These are phyloP conservation scores for Notothenia rossii DNA, from an alignment of 2,113 vertebrate species.

Conservation along the genomic window DNA sequence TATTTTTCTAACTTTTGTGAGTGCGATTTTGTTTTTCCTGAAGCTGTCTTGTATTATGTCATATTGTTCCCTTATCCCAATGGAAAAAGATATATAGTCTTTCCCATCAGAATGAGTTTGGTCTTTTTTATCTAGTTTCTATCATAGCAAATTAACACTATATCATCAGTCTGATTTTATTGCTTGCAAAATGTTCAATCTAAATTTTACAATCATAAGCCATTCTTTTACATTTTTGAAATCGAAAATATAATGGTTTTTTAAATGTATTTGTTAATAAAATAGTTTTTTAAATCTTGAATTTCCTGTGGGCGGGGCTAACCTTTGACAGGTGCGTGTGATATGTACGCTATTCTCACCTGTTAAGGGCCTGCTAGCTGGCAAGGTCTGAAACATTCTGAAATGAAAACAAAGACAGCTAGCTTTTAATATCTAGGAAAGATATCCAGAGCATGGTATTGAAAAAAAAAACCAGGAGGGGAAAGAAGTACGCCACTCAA, in stretches of 20 bases:
- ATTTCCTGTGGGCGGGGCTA: not conserved
- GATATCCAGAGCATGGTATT: not conserved
- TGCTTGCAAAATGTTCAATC: too few species aligned
- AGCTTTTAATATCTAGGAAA: not conserved
- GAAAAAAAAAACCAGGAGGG: not conserved
- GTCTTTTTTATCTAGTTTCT: too few species aligned
- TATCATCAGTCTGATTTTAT: too few species aligned
- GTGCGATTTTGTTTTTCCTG: not conserved
- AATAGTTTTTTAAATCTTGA: not conserved
- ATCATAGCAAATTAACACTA: too few species aligned
- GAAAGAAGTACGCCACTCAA: not conserved
- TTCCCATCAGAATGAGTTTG: too few species aligned
- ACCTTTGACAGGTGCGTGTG: not conserved
- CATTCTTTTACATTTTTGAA: too few species aligned
- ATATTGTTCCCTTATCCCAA: too few species aligned
- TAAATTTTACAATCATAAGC: too few species aligned
- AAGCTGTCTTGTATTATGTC: not conserved
- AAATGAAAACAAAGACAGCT: not conserved
- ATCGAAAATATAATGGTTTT: too few species aligned
- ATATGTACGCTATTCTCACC: not conserved
- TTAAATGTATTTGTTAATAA: too few species aligned
- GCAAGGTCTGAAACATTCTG: not conserved
- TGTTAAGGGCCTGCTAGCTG: not conserved
- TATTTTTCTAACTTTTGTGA: not conserved
- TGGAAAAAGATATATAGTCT: too few species aligned